Evolutionary conservation across 1,140 invertebrate species (phyloP), one percentile per base, ranked within the genome.

Genomic region (Orchesella cincta): DNA sequence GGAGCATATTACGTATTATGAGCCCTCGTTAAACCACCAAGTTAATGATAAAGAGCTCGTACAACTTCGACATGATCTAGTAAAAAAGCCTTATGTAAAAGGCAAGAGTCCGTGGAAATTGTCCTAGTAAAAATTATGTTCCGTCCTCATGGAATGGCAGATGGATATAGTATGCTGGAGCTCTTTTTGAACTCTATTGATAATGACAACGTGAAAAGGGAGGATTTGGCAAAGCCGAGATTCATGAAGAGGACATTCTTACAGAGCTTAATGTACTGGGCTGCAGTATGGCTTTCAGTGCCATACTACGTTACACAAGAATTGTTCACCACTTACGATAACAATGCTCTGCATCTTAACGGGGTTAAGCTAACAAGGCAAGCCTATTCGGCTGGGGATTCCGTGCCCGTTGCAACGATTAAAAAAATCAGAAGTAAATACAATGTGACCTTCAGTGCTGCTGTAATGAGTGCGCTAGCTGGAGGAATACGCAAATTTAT

Each of bases 401-500:
- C 29, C 29, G 29, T 81, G 8, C 70, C 76, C 28, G n/a, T 80
- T 14, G 8, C 51, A 28, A 20, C 33, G 20, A 29, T 81, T 3
- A 81, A 81, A 33, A 77, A 78, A 28, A 78, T 80, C 12, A 78
- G 76, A 51, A 39, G 62, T 1, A 26, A 34, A 29, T 26, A 76
- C 46, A 39, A 54, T 2, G 74, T 76, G 0, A 70, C 31, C 2
- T 39, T 81, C 23, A 80, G 70, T 33, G 33, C 62, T 23, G 78
- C 77, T 2, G 35, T 81, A 18, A 39, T 73, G 28, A 64, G 71
- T 20, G 79, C 35, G n/a, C 73, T 81, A 1, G 26, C 76, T 20
- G 77, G 75, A 26, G 79, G 54, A 16, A 70, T 81, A 1, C 23
- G 81, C 33, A 75, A 78, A 36, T 78, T 72, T 39, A 80, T 81